phyloP scores from a whole-genome alignment of 2,113 vertebrate genomes.

The Ctenomys sociabilis region DNA sequence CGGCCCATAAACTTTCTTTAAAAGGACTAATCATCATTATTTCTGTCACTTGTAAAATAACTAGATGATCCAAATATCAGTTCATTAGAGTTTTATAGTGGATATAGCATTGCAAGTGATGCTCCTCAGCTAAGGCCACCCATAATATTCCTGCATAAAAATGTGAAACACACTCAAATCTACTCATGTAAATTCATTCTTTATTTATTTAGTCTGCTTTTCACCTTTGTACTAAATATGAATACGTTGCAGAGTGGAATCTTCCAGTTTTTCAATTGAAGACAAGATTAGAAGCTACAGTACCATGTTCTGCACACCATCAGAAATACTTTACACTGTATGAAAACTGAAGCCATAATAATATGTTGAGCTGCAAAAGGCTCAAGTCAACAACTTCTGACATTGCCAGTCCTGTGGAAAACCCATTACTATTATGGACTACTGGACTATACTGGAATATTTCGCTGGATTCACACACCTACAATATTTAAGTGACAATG shows the following conservation, averaged over 20 bases:
- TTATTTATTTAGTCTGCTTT: background rate
- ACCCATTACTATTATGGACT: too few relatives aligned
- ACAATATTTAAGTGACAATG: too few relatives aligned
- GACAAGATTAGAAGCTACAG: background rate
- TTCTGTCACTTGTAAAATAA: conserved; percentile 2
- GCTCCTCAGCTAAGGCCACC: background rate
- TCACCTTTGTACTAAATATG: background rate
- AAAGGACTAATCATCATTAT: background rate
- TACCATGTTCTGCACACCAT: background rate
- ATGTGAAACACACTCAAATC: background rate
- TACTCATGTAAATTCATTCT: background rate
- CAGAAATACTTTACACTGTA: background rate
- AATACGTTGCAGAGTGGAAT: background rate
- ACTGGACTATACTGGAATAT: too few relatives aligned
- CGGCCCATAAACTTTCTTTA: background rate
- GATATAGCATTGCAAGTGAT: background rate
- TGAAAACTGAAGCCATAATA: too few relatives aligned
- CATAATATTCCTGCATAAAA: background rate
- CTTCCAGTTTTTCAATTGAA: conserved; percentile 1
- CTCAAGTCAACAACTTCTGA: too few relatives aligned
- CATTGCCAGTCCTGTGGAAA: too few relatives aligned
- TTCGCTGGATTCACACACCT: too few relatives aligned
- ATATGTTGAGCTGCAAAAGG: too few relatives aligned
- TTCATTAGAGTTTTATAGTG: background rate
- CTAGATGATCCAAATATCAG: background rate